Base-by-base conservation (phyloP, 1,140 invertebrate genomes). In the Rhyzopertha dominica region DNA sequence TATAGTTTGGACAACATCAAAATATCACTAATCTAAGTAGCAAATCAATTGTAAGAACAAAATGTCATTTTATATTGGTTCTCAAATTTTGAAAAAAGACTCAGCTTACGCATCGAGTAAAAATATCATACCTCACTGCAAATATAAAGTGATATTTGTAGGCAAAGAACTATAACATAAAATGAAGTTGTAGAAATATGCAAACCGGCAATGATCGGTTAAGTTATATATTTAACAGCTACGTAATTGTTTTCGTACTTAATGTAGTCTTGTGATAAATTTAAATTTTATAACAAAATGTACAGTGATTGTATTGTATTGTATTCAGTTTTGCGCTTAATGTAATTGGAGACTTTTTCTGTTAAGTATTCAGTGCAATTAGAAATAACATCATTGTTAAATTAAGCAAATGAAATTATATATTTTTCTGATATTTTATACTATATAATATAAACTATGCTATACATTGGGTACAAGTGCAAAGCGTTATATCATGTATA, bases 1-100 rank as follows among this genome's bases (percentile, higher is more conserved):
- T 17, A 69, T 83, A 25, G 79, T 84, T 7, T 85, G 82, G 82
- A 79, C 82, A 18, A 76, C 74, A 17, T 62, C 73, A 23, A 67
- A 72, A 24, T 65, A 66, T 44, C 71, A 73, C 55, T 74, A 60
- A 26, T 26, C 12, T n/a, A n/a, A 25, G 24, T 25, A 25, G n/a
- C n/a, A 25, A 25, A 29, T 29, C 5, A 29, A 5, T 7, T 13
- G 5, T 29, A 10, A 4, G 16, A 29, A 29, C 16, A n/a, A 29
- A 29, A 14, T 29, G 28, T 29, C 28, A 14, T 29, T 29, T 29
- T 29, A 29, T 29, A 29, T n/a, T n/a, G n/a, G n/a, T n/a, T n/a
- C n/a, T n/a, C n/a, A n/a, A n/a, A n/a, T n/a, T n/a, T n/a, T n/a
- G n/a, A n/a, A n/a, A n/a, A n/a, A n/a, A n/a, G n/a, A n/a, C n/a